These are phyloP conservation scores for Scomberomorus guttatus DNA, from an alignment of 2,797 vertebrate species.

Conservation along the genomic window DNA sequence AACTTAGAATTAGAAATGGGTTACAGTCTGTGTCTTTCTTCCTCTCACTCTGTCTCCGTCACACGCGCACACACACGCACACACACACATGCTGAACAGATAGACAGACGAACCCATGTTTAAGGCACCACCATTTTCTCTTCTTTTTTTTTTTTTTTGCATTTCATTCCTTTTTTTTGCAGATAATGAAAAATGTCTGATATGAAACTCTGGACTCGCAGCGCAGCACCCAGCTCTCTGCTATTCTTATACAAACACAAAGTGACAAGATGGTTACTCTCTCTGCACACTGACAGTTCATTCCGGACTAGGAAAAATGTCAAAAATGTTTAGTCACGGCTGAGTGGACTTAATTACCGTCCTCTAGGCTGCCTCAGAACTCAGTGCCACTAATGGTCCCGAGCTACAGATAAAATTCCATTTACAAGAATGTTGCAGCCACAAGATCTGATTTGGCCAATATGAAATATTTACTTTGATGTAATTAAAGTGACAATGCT, in stretches of 20 bases:
- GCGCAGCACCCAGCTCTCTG: conserved; percentile 82
- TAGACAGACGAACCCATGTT: conserved; percentile 57
- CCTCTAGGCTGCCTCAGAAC: conserved; percentile 91
- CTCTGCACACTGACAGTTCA: conserved; percentile 96
- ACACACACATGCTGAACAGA: conserved; percentile 29
- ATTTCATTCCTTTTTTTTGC: conserved; percentile 48
- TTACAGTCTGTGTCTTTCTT: conserved; percentile 45
- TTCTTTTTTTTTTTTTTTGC: conserved; percentile 28
- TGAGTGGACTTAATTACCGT: conserved; percentile 98
- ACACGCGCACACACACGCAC: conserved; percentile 19
- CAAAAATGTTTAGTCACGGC: conserved; percentile 99
- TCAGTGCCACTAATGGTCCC: conserved; percentile 95
- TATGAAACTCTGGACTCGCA: conserved; percentile 76
- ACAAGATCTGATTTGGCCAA: conserved; percentile 96
- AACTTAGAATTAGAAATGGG: conserved; percentile 70
- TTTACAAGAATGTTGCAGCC: conserved; percentile 96
- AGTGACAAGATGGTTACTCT: conserved; percentile 96
- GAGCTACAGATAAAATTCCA: conserved; percentile 97
- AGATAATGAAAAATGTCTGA: conserved; percentile 67
- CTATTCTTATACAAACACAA: conserved; percentile 90
- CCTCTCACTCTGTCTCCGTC: conserved; percentile 35
- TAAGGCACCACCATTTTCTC: conserved; percentile 60
- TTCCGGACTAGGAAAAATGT: conserved; percentile 97
- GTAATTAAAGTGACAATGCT: conserved; percentile 95
- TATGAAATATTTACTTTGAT: conserved; percentile 97